A percentile compares a stretch with the other conserved stretches of the same genome.
These are phyloP conservation scores for Clusia tigrina DNA, from an alignment of 2,888 invertebrate species.

Conservation along the genomic window DNA sequence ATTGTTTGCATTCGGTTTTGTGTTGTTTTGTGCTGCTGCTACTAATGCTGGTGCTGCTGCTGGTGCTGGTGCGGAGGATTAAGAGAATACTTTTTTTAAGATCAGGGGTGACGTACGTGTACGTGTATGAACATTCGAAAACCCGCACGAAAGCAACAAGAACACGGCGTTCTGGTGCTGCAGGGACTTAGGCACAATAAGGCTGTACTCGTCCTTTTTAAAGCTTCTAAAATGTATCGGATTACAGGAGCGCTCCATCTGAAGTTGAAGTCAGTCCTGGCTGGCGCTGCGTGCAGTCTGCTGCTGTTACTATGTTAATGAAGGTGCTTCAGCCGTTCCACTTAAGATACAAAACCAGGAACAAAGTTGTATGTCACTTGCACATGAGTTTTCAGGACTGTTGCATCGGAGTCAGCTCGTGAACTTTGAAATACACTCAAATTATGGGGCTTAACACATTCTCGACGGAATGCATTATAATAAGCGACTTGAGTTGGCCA, in stretches of 20 bases:
- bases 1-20: conserved; percentile 7
- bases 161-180: not conserved
- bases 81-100: too few species aligned
- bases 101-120: too few species aligned
- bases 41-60: not conserved
- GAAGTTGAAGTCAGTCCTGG: conserved; percentile 45
- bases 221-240: conserved; percentile 56
- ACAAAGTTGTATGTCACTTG: not conserved
- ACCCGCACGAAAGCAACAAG: too few species aligned
- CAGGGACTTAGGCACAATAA: not conserved
- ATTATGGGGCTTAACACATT: conserved; percentile 6
- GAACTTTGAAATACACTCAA: conserved; percentile 6
- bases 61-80: not conserved
- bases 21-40: not conserved
- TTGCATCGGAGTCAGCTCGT: not conserved
- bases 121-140: too few species aligned
- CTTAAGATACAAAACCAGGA: not conserved
- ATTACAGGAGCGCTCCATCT: conserved; percentile 52
- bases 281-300: not conserved
- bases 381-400: not conserved
- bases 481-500: too few species aligned
- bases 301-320: not conserved
- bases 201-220: conserved; percentile 31
- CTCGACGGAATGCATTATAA: too few species aligned
- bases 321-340: not conserved